A percentile compares a stretch with the other conserved stretches of the same genome.
These are phyloP conservation scores for Ferdinandea cuprea DNA, from an alignment of 2,888 invertebrate species.

Conservation along the genomic window DNA sequence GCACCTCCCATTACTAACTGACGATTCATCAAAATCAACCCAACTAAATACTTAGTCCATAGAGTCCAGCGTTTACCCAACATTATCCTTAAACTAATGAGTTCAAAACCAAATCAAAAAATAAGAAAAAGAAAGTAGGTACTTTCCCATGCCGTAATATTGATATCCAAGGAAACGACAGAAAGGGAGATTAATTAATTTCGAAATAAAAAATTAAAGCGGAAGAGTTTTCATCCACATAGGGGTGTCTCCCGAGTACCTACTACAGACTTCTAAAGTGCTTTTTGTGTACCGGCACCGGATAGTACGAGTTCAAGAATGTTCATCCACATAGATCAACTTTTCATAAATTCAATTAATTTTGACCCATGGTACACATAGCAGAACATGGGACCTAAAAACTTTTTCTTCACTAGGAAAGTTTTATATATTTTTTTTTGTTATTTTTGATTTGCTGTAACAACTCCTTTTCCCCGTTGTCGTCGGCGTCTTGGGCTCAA, in stretches of 20 bases:
- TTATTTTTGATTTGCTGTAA: conserved; percentile 45
- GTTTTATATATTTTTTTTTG: no score
- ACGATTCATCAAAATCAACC: conserved; percentile 50
- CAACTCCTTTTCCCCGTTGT: background rate
- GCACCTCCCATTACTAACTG: conserved; percentile 14
- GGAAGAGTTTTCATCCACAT: conserved; percentile 17
- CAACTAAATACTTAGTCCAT: conserved; percentile 32
- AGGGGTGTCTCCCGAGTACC: conserved; percentile 23
- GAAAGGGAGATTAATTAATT: conserved; percentile 48
- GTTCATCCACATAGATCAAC: conserved; percentile 49
- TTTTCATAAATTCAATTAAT: conserved; percentile 73
- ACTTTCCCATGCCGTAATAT: background rate
- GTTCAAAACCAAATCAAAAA: conserved; percentile 4
- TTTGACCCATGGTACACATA: conserved; percentile 59
- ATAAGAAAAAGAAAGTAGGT: background rate
- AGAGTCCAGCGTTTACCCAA: background rate
- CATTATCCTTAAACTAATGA: background rate
- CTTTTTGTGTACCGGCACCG: background rate
- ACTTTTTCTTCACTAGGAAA: conserved; percentile 34
- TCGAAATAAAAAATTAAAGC: conserved; percentile 43
- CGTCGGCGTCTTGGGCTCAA: conserved; percentile 7
- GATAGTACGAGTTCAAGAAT: conserved; percentile 19
- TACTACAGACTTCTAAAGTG: conserved; percentile 10
- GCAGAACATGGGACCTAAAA: conserved; percentile 50
- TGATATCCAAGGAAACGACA: background rate